Evolutionary conservation across 2,797 vertebrate species (phyloP), one percentile per base, ranked within the genome.

Genomic region (Gymnodraco acuticeps): DNA sequence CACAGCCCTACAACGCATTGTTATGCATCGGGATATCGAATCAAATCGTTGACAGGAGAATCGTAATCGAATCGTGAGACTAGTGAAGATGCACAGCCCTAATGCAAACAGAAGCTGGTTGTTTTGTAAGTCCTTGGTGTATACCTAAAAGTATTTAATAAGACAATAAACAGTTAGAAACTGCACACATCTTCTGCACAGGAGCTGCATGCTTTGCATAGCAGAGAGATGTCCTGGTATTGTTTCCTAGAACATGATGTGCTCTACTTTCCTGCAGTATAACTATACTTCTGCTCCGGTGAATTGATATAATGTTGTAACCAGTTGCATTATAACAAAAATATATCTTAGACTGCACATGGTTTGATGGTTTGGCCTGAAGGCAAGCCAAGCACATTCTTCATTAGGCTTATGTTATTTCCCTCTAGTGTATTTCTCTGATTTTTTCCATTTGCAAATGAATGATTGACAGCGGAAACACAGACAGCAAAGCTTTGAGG

Each of bases 221-320:
- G 83, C 75, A 64, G 33, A 78, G 58, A 86, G 77, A 82, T 80
- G 87, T 86, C 75, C 64, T 74, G 48, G 27, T 71, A 64, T 63
- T 66, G 59, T 87, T 87, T 87, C 84, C 81, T 69, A 66, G 68
- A 64, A 53, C 75, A 46, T 10, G 47, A 66, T 58, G 79, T 62
- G 71, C 73, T 82, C 38, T 23, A 17, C 77, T 79, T 58, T 64
- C 60, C 76, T 73, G 61, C 56, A 53, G 38, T 79, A 65, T 82
- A 78, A 50, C 56, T 80, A 63, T 65, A 71, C 33, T 80, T 72
- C 62, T 62, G 64, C 67, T 75, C 60, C 50, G 55, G 16, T 50
- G 27, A 20, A 60, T 43, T 51, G 23, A 48, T 82, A 56, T 52
- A 48, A 73, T 78, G 60, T 27, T 64, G 50, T 56, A 75, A 77